These are phyloP conservation scores for Tachysurus fulvidraco DNA, from an alignment of 2,113 vertebrate species.

Conservation along the genomic window DNA sequence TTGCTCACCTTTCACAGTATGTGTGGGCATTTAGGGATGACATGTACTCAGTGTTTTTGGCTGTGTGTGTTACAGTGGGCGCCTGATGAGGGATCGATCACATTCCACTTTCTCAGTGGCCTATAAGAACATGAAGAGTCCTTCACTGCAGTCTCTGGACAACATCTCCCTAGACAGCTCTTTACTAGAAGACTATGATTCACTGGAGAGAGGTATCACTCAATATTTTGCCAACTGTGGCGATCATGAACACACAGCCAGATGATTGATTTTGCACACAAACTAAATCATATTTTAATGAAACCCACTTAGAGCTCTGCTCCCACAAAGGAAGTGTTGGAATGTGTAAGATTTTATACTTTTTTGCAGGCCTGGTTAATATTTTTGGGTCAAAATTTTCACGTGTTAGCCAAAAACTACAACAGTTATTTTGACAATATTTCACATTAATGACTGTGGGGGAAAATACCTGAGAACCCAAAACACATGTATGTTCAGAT, in stretches of 20 bases:
- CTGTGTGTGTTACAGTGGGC: slow-evolving; percentile 74
- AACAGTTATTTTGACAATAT: too few species aligned
- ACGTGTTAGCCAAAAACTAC: too few species aligned
- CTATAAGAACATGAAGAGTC: slow-evolving; percentile 92
- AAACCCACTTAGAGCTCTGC: not conserved
- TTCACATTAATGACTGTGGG: too few species aligned
- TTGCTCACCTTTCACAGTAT: not conserved
- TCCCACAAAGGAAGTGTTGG: not conserved
- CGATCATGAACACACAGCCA: not conserved
- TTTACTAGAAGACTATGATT: slow-evolving; percentile 87
- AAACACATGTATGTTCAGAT: too few species aligned
- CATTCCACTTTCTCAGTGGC: slow-evolving; percentile 85
- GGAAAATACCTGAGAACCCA: too few species aligned
- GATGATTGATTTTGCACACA: not conserved
- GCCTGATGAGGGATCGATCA: slow-evolving; percentile 84
- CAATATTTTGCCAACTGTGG: not conserved
- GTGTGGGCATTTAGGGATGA: not conserved
- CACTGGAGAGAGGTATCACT: slow-evolving; percentile 81
- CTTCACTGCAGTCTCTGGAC: slow-evolving; percentile 91
- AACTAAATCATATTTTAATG: not conserved
- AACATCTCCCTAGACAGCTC: slow-evolving; percentile 93
- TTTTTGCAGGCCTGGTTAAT: too few species aligned
- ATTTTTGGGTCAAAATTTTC: too few species aligned
- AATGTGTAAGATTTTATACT: too few species aligned
- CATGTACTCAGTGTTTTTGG: slow-evolving; percentile 16